Percentiles rank a stretch among this genome's conserved stretches.
Evolutionary conservation across 1,140 invertebrate species (phyloP).

Genomic region (Cryptotermes secundus): DNA sequence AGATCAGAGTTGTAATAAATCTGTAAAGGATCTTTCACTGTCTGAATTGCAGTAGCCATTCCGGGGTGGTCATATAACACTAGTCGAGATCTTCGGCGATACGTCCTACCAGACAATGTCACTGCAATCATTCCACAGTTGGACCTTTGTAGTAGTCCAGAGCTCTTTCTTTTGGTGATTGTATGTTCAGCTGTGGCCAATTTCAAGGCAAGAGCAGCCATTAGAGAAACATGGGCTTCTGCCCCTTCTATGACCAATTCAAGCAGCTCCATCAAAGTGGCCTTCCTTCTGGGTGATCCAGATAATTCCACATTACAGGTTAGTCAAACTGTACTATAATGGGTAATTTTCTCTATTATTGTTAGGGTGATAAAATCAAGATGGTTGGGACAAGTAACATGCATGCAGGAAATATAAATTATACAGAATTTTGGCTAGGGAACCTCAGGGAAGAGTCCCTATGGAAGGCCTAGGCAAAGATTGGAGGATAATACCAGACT

Average conservation of each 20-base stretch:
- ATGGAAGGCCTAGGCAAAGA: too few species aligned
- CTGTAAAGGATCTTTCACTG: too few species aligned
- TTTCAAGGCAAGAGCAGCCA: slow-evolving; percentile 64
- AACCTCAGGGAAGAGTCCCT: too few species aligned
- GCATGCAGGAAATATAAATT: too few species aligned
- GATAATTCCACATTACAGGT: slow-evolving; percentile 57
- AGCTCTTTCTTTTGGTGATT: slow-evolving; percentile 66
- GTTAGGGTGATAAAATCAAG: too few species aligned
- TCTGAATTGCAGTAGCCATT: slow-evolving; percentile 55
- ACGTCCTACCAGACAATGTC: slow-evolving; percentile 67
- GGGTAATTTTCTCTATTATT: too few species aligned
- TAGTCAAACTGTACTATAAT: slow-evolving; percentile 34
- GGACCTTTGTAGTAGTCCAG: slow-evolving; percentile 55
- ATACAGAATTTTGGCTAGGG: too few species aligned
- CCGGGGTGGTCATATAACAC: slow-evolving; percentile 71
- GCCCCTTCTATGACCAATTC: slow-evolving; percentile 34
- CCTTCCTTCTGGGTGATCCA: slow-evolving; percentile 59
- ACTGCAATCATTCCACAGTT: slow-evolving; percentile 65
- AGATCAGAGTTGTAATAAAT: too few species aligned
- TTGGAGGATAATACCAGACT: too few species aligned
- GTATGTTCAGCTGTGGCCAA: slow-evolving; percentile 71
- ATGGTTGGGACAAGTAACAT: too few species aligned
- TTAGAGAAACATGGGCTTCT: slow-evolving; percentile 77
- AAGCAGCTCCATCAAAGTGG: slow-evolving; percentile 45
- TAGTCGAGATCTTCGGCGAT: slow-evolving; percentile 66